A percentile compares a stretch with the other conserved stretches of the same genome.
phyloP scores from a whole-genome alignment of 2,888 invertebrate genomes.

The Megalurothrips usitatus region DNA sequence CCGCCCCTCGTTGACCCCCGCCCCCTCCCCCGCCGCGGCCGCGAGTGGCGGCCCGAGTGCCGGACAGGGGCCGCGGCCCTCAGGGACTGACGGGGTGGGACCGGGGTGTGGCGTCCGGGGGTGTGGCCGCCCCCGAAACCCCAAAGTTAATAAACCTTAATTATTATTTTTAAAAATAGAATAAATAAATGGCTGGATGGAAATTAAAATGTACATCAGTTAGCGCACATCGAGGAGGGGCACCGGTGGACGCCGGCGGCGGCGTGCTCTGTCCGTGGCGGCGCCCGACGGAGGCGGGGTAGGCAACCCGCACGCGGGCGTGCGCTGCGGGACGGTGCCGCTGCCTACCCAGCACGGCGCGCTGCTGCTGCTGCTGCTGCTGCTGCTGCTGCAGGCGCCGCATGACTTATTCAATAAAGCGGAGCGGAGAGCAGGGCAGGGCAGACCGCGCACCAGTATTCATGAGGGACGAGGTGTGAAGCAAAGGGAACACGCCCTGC shows the following conservation, averaged over 20 bases:
- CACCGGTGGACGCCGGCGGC: background rate
- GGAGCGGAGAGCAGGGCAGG: background rate
- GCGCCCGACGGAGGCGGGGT: background rate
- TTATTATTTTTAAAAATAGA: too few relatives aligned
- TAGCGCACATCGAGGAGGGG: too few relatives aligned
- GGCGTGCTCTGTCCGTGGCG: background rate
- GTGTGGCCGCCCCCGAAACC: too few relatives aligned
- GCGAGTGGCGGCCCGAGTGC: too few relatives aligned
- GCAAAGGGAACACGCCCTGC: background rate
- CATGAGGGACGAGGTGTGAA: background rate
- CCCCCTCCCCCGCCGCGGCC: background rate
- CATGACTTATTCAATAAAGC: conserved; percentile 23
- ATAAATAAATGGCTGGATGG: too few relatives aligned
- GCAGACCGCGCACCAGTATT: background rate
- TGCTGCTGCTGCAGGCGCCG: background rate
- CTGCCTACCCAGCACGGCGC: too few relatives aligned
- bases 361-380: background rate
- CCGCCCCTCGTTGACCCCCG: conserved; percentile 17
- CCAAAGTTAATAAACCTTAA: too few relatives aligned
- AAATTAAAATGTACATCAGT: too few relatives aligned
- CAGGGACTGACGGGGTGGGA: too few relatives aligned
- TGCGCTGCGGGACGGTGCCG: too few relatives aligned
- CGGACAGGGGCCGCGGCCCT: background rate
- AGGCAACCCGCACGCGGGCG: background rate
- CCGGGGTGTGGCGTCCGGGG: too few relatives aligned